Evolutionary conservation across 1,140 invertebrate species (phyloP).

Genomic region (Drosophila nikananu): DNA sequence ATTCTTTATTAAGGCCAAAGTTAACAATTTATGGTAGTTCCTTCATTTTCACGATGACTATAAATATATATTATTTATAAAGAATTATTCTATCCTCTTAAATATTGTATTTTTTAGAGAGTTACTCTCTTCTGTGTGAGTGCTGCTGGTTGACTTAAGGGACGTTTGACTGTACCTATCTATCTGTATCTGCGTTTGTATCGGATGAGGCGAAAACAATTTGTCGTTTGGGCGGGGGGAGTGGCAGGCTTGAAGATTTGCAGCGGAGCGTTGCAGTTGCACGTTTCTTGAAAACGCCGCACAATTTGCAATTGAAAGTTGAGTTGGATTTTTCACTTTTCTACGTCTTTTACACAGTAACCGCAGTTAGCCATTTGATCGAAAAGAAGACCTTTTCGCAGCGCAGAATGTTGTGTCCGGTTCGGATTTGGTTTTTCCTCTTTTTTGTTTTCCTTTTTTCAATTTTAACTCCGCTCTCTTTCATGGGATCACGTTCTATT

Average conservation of each 20-base stretch:
- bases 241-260: constrained; percentile 38
- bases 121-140: no score
- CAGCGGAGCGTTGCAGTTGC: constrained; percentile 46
- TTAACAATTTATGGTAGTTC: no score
- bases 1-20: neutral
- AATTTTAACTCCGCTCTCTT: constrained; percentile 37
- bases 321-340: constrained; percentile 34
- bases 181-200: constrained; percentile 27
- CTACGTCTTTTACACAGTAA: constrained; percentile 31
- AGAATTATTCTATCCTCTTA: no score
- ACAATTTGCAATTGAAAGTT: constrained; percentile 75
- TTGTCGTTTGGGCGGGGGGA: constrained; percentile 59
- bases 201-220: constrained; percentile 66
- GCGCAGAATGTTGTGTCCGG: constrained; percentile 40
- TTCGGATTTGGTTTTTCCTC: constrained; percentile 26
- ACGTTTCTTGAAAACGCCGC: constrained; percentile 51
- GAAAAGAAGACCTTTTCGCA: constrained; percentile 69
- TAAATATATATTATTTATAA: no score
- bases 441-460: constrained; percentile 12
- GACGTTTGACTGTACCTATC: constrained; percentile 25
- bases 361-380: constrained; percentile 56
- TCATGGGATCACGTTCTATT: constrained; percentile 79
- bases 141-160: neutral
- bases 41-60: no score
- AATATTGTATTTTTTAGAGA: no score